These are phyloP conservation scores for Microhierax caerulescens DNA, from an alignment of 2,797 vertebrate species.

Conservation along the genomic window DNA sequence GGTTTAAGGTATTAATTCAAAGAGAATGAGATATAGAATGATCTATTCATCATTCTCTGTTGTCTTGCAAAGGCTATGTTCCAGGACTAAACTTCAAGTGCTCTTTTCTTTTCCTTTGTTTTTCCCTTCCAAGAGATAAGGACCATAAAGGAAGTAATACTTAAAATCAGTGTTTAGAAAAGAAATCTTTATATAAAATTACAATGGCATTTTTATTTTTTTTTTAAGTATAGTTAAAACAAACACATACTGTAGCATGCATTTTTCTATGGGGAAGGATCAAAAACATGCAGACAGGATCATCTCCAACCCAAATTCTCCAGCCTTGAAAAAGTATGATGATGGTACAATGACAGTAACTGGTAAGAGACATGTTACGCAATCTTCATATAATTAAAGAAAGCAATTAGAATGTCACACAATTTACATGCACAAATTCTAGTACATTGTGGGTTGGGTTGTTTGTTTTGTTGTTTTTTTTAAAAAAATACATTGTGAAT, in stretches of 20 bases:
- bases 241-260: not conserved
- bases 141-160: not conserved
- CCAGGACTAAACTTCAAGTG: not conserved
- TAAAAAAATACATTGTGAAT: not conserved
- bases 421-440: not conserved
- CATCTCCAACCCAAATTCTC: not conserved
- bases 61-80: not conserved
- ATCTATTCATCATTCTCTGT: conserved; percentile 80
- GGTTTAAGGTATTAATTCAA: conserved; percentile 77
- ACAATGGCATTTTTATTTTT: not conserved
- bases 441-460: not conserved
- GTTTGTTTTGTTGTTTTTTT: not conserved
- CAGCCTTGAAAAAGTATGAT: not conserved
- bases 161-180: not conserved
- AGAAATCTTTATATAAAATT: not conserved
- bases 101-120: not conserved
- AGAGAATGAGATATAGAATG: conserved; percentile 75
- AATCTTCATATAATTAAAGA: not conserved
- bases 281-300: not conserved
- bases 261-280: not conserved
- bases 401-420: not conserved
- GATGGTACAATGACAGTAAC: not conserved
- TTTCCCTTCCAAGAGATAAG: not conserved
- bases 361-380: not conserved
- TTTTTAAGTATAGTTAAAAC: not conserved